Conservation (phyloP, 2,797 vertebrate species). For the Urophycis tenuis region DNA sequence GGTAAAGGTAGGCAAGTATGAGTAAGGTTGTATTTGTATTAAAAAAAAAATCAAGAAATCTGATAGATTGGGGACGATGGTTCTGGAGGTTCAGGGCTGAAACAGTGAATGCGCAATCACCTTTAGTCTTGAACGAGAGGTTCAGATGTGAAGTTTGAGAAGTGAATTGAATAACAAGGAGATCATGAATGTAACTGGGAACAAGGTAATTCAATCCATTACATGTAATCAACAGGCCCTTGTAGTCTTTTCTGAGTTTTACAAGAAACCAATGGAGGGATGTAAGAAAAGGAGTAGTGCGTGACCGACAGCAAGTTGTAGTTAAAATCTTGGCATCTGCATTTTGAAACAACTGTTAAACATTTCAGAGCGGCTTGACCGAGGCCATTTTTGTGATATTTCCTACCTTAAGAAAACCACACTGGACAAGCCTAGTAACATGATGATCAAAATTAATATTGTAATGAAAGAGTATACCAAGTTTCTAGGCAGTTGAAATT, state of each 20-base stretch:
- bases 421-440: conserved; percentile 2
- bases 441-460: conserved; percentile 1
- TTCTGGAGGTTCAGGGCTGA: not conserved
- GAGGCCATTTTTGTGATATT: not conserved
- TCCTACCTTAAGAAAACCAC: not conserved
- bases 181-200: not conserved
- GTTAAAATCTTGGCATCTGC: not conserved
- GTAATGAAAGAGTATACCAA: not conserved
- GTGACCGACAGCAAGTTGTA: no score
- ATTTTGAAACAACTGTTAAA: not conserved
- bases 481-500: not conserved
- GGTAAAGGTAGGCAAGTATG: no score
- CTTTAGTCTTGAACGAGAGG: not conserved
- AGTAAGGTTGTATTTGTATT: no score
- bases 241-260: no score
- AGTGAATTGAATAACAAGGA: not conserved
- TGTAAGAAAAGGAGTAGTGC: no score
- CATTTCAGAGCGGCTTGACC: not conserved
- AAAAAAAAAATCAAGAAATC: not conserved
- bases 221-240: no score
- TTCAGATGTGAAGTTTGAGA: not conserved
- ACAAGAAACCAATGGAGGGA: no score
- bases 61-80: not conserved
- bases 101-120: not conserved
- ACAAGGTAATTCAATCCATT: no score